These are phyloP conservation scores for Noctua pronuba DNA, from an alignment of 2,888 invertebrate genomes.

Conservation along the genomic window DNA sequence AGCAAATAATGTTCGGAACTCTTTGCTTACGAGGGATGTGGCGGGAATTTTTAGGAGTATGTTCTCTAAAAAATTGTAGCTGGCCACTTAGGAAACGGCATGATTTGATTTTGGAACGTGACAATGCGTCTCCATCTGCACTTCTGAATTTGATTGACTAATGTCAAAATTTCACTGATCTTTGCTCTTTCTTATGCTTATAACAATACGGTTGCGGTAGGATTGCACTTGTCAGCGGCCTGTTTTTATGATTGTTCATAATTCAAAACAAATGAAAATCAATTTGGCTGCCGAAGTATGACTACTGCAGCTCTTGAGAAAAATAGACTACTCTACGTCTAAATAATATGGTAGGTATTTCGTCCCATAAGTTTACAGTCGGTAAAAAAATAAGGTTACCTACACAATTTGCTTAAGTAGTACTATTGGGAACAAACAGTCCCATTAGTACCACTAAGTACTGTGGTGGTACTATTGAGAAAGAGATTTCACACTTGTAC, in stretches of 20 bases:
- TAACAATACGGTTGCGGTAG: background rate
- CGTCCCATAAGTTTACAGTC: too few species aligned
- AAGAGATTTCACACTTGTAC: too few species aligned
- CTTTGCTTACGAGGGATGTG: slow-evolving; percentile 28
- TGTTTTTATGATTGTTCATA: background rate
- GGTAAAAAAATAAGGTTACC: too few species aligned
- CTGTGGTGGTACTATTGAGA: too few species aligned
- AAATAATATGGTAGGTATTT: too few species aligned
- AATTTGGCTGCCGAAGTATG: background rate
- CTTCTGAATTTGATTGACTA: background rate
- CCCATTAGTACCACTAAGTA: too few species aligned
- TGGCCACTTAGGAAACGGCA: slow-evolving; percentile 5
- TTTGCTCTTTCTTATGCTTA: background rate
- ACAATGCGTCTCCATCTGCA: background rate
- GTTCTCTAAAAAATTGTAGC: slow-evolving; percentile 6
- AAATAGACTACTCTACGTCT: too few species aligned
- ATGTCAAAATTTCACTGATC: background rate
- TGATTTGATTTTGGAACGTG: slow-evolving; percentile 38
- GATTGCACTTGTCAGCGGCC: background rate
- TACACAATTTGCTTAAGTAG: too few species aligned
- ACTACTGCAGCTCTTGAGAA: too few species aligned
- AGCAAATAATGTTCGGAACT: slow-evolving; percentile 42
- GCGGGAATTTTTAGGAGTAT: slow-evolving; percentile 15
- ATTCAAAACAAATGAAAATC: slow-evolving; percentile 3
- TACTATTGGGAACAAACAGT: too few species aligned